phyloP scores from a whole-genome alignment of 2,797 vertebrate genomes.

The Bovichtus variegatus region DNA sequence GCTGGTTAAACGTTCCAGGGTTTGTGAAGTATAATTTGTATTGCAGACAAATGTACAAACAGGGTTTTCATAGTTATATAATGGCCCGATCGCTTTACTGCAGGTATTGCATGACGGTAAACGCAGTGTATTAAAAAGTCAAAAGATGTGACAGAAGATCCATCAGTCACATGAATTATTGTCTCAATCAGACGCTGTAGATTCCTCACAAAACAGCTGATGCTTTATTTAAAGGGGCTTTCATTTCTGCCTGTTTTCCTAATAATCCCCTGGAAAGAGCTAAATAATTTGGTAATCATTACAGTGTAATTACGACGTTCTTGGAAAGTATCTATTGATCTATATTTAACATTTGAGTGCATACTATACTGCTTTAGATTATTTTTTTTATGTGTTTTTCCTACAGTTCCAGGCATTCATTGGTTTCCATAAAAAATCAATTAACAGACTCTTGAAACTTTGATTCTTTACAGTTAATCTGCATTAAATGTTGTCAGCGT shows the following conservation, averaged over 20 bases:
- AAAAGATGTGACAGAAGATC: background rate
- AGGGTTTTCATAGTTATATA: background rate
- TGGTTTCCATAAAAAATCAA: no score
- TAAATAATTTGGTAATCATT: background rate
- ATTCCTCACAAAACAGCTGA: background rate
- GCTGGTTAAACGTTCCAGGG: background rate
- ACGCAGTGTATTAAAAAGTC: background rate
- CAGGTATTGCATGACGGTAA: background rate
- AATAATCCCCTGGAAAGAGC: background rate
- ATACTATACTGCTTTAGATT: no score
- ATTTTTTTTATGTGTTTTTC: no score
- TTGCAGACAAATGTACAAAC: background rate
- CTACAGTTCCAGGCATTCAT: no score
- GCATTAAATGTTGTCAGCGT: no score
- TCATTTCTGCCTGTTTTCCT: background rate
- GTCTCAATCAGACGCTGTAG: background rate
- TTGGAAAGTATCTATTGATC: background rate
- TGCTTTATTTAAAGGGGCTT: background rate
- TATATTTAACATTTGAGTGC: no score
- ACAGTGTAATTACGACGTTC: background rate
- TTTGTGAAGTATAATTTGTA: background rate
- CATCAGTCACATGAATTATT: background rate
- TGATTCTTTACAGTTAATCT: no score
- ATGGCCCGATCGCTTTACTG: background rate
- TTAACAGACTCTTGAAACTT: no score